A percentile compares a stretch with the other conserved stretches of the same genome.
These are phyloP conservation scores for Pterostichus niger DNA, from an alignment of 2,888 invertebrate species.

Conservation along the genomic window DNA sequence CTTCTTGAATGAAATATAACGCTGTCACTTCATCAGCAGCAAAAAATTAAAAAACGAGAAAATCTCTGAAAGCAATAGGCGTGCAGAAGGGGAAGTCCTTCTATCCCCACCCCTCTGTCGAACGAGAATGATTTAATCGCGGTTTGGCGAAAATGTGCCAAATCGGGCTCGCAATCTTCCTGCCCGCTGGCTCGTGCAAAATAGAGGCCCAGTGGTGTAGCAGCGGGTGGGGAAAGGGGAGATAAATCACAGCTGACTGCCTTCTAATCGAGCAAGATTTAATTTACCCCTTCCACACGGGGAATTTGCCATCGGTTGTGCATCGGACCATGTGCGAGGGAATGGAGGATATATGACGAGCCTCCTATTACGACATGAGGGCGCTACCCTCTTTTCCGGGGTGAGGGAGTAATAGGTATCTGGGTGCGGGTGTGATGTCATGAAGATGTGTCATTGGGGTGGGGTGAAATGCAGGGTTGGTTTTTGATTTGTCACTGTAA, in stretches of 20 bases:
- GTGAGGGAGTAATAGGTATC: too few relatives aligned
- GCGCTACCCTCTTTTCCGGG: too few relatives aligned
- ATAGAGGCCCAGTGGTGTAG: constrained; percentile 69
- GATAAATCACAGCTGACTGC: constrained; percentile 71
- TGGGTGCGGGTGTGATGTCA: too few relatives aligned
- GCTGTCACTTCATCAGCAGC: background rate
- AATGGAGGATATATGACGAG: too few relatives aligned
- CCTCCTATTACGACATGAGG: too few relatives aligned
- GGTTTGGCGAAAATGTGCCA: constrained; percentile 34
- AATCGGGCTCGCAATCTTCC: constrained; percentile 71
- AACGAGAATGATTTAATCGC: constrained; percentile 51
- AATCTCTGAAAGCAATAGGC: background rate
- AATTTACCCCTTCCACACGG: constrained; percentile 70
- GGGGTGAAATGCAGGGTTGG: too few relatives aligned
- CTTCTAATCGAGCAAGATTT: constrained; percentile 75
- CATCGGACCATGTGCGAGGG: background rate
- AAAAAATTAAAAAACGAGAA: background rate
- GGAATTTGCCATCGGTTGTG: constrained; percentile 39
- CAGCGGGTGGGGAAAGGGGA: background rate
- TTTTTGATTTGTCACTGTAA: too few relatives aligned
- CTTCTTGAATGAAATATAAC: background rate
- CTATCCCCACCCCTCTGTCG: constrained; percentile 12
- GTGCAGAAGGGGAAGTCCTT: background rate
- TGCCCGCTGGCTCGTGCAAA: constrained; percentile 74
- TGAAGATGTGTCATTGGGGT: too few relatives aligned